A percentile compares a stretch with the other conserved stretches of the same genome.
These are phyloP conservation scores for Drosophila glabriapex DNA, from an alignment of 2,888 invertebrate species.

Conservation along the genomic window DNA sequence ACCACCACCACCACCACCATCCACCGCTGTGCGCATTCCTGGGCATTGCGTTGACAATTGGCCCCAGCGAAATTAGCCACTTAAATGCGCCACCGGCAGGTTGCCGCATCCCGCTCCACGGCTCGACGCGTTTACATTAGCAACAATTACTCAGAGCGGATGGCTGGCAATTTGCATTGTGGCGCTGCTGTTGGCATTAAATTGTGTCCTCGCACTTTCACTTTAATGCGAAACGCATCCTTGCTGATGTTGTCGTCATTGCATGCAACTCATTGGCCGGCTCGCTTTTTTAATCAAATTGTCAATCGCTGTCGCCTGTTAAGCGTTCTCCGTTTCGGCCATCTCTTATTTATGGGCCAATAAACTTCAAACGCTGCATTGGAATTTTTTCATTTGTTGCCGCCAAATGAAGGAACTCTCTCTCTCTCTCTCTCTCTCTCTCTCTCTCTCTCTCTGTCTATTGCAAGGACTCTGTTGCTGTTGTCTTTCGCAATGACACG, in stretches of 20 bases:
- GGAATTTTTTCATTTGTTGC: constrained; percentile 78
- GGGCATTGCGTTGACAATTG: constrained; percentile 61
- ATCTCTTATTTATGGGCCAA: constrained; percentile 80
- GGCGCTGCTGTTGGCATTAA: constrained; percentile 44
- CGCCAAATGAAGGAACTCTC: constrained; percentile 22
- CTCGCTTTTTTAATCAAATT: constrained; percentile 79
- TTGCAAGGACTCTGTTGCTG: constrained; percentile 24
- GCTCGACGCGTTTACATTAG: constrained; percentile 66
- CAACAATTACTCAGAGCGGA: constrained; percentile 79
- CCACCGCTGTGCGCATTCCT: constrained; percentile 48
- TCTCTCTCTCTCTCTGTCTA: not conserved
- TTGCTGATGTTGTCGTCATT: constrained; percentile 38
- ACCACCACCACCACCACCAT: not conserved
- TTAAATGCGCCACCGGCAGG: constrained; percentile 63
- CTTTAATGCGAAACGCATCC: constrained; percentile 62
- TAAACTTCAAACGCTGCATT: constrained; percentile 79
- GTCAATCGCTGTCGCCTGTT: constrained; percentile 74
- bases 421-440: constrained; percentile 1
- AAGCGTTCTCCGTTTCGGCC: constrained; percentile 39
- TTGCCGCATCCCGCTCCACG: constrained; percentile 1
- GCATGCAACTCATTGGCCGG: constrained; percentile 57
- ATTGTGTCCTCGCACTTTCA: constrained; percentile 63
- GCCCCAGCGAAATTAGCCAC: constrained; percentile 77
- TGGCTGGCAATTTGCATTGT: constrained; percentile 63
- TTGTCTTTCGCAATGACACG: constrained; percentile 33